Evolutionary conservation across 2,113 vertebrate species (phyloP).

Genomic region (Ursus arctos): DNA sequence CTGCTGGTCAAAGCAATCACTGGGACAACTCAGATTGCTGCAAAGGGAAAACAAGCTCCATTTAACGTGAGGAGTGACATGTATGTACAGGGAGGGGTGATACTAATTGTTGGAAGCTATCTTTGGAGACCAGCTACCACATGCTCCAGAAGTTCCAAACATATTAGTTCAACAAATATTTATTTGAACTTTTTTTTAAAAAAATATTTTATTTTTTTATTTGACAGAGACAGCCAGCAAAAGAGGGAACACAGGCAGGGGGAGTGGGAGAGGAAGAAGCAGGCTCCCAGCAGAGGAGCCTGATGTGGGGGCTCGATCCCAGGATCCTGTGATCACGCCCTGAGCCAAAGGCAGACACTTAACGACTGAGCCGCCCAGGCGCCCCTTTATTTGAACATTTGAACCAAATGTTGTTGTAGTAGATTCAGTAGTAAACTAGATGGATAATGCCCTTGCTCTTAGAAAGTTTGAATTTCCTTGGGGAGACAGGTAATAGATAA

Average conservation of each 20-base stretch:
- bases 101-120: not conserved
- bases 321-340: too few species aligned
- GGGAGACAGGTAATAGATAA: constrained; percentile 13
- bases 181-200: not conserved
- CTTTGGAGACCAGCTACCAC: not conserved
- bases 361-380: too few species aligned
- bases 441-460: not conserved
- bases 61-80: not conserved
- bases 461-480: not conserved
- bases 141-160: not conserved
- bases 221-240: too few species aligned
- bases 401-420: not conserved
- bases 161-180: not conserved
- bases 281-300: too few species aligned
- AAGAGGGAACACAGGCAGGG: too few species aligned
- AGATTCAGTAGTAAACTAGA: not conserved
- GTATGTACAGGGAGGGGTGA: not conserved
- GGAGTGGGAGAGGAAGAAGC: too few species aligned
- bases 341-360: too few species aligned
- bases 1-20: not conserved
- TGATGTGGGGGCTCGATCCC: too few species aligned
- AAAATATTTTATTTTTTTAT: too few species aligned
- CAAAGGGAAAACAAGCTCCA: not conserved
- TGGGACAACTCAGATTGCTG: not conserved
- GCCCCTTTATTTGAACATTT: not conserved